Conservation (phyloP, 2,797 vertebrate genomes). For the Perodicticus potto region DNA sequence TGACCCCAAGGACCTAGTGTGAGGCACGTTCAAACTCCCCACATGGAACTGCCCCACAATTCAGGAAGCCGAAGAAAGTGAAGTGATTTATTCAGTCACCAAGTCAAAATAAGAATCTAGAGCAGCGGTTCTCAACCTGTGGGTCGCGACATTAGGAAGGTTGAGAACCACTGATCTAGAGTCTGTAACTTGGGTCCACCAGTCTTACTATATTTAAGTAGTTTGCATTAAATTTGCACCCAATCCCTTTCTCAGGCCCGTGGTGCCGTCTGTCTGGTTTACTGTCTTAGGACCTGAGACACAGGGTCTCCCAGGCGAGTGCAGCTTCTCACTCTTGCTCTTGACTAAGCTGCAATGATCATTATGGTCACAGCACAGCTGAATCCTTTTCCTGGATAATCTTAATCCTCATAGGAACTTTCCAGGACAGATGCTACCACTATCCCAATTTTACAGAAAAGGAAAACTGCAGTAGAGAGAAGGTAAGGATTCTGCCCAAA, state of each 20-base stretch:
- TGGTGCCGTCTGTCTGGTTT: accelerated
- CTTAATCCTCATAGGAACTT: no score
- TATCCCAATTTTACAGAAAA: background rate
- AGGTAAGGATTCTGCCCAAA: background rate
- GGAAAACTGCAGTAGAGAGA: background rate
- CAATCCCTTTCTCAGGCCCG: background rate
- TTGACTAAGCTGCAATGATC: background rate
- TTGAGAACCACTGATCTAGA: background rate
- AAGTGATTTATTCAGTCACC: background rate
- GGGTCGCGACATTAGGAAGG: no score
- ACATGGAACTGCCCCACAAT: no score
- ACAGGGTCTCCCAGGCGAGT: background rate
- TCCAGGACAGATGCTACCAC: background rate
- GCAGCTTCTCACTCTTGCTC: background rate
- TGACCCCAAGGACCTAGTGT: background rate
- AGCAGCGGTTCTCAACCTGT: no score
- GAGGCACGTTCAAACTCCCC: background rate
- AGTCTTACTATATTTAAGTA: background rate
- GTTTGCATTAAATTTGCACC: background rate
- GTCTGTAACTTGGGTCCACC: background rate
- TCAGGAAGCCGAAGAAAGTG: background rate
- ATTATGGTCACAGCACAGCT: background rate
- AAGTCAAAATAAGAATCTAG: background rate
- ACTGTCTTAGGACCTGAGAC: background rate
- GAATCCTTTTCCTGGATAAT: accelerated